Evolutionary conservation across 2,888 invertebrate species (phyloP).

Genomic region (Eupithecia tripunctaria): DNA sequence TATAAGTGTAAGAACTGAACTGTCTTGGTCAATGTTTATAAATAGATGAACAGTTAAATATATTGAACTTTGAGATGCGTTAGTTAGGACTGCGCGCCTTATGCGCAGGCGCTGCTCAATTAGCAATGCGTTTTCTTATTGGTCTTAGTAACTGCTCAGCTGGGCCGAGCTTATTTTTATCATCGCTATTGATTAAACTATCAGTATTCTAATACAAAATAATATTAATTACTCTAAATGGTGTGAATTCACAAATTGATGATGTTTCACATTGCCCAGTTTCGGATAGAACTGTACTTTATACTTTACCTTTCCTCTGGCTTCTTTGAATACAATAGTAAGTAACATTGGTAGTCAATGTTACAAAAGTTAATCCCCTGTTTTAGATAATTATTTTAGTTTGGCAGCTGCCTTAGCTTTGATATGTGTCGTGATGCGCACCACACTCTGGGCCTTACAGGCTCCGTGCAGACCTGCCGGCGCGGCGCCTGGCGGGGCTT

Average conservation of each 20-base stretch:
- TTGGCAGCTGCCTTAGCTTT: background rate
- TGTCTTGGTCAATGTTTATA: background rate
- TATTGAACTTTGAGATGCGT: background rate
- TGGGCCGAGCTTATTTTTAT: background rate
- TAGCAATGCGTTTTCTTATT: background rate
- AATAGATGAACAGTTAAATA: conserved; percentile 1
- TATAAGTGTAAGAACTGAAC: background rate
- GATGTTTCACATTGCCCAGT: no score
- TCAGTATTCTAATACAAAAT: no score
- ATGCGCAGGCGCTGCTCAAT: background rate
- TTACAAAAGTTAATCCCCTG: background rate
- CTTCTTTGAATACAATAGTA: background rate
- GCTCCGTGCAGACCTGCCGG: conserved; percentile 39
- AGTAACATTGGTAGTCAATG: background rate
- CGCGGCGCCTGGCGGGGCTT: conserved; percentile 70
- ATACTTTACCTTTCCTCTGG: no score
- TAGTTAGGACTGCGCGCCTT: background rate
- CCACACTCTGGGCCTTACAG: conserved; percentile 13
- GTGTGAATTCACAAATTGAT: background rate
- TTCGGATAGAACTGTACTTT: no score
- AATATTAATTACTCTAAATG: no score
- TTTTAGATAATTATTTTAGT: background rate
- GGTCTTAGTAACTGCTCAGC: background rate
- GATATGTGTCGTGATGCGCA: background rate
- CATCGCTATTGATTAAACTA: background rate